Conservation (phyloP, 1,140 invertebrate species). For the Brachionus rubens region DNA sequence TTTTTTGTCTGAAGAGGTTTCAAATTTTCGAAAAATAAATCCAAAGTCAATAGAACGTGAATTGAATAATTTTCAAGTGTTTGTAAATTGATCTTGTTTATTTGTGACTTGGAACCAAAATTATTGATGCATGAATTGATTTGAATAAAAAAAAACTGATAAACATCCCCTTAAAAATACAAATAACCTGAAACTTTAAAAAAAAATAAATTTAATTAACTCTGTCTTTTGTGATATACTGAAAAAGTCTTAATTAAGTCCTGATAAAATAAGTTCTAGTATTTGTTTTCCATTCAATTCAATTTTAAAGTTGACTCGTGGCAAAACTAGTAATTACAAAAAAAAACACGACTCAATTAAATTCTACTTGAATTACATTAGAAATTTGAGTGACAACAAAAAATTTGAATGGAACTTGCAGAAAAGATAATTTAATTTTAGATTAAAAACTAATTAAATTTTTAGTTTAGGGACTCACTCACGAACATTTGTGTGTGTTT, state of each 20-base stretch:
- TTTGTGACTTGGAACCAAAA: not conserved
- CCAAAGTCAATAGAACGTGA: not conserved
- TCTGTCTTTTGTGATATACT: not conserved
- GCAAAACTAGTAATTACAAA: not conserved
- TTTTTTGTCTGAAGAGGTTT: not conserved
- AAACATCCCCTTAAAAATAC: no score
- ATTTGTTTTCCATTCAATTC: no score
- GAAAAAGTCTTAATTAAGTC: not conserved
- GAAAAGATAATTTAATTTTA: conserved; percentile 7
- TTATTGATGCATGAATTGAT: conserved; percentile 7
- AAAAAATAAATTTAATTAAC: not conserved
- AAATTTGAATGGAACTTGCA: not conserved
- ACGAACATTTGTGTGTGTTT: not conserved
- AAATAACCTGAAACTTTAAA: conserved; percentile 22
- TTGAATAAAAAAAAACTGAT: not conserved
- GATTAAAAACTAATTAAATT: conserved; percentile 13
- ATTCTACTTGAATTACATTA: not conserved
- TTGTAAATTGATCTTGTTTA: not conserved
- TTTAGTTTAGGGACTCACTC: not conserved
- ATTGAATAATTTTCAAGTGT: not conserved
- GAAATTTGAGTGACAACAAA: not conserved
- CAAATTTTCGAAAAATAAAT: not conserved
- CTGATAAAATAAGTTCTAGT: not conserved
- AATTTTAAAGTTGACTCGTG: not conserved
- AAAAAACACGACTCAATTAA: not conserved